Evolutionary conservation across 1,140 invertebrate species (phyloP).

Genomic region (Solenopsis fugax): DNA sequence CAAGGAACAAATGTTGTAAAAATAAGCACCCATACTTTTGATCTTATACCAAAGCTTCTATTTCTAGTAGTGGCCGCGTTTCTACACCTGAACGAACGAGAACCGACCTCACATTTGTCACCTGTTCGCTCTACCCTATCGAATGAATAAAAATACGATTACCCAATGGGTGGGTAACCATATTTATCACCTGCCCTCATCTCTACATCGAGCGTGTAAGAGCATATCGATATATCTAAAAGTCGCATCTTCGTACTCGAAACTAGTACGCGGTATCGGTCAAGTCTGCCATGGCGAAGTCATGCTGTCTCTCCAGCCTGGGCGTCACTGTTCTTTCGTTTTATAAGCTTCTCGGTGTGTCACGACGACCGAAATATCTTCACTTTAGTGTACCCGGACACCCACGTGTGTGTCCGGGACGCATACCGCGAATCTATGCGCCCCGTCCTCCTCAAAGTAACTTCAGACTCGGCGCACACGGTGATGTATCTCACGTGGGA

Average conservation of each 20-base stretch:
- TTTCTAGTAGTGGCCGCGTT: not conserved
- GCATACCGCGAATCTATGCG: not conserved
- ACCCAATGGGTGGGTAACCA: not conserved
- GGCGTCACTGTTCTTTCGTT: slow-evolving; percentile 63
- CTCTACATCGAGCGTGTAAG: not conserved
- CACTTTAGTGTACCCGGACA: slow-evolving; percentile 45
- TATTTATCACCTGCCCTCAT: not conserved
- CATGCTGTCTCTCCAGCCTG: slow-evolving; percentile 69
- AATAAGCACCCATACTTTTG: not conserved
- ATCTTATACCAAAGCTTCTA: not conserved
- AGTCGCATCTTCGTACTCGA: not conserved
- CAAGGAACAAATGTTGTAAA: not conserved
- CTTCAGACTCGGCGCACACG: not conserved
- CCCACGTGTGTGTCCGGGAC: not conserved
- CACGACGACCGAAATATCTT: slow-evolving; percentile 77
- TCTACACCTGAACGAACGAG: not conserved
- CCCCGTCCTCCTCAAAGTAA: slow-evolving; percentile 56
- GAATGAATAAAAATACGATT: slow-evolving; percentile 24
- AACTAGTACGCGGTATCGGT: not conserved
- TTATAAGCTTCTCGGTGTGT: slow-evolving; percentile 58
- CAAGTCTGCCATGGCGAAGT: slow-evolving; percentile 54
- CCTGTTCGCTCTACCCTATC: not conserved
- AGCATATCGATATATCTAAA: not conserved
- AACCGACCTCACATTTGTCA: slow-evolving; percentile 15
- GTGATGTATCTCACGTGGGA: slow-evolving; percentile 43